Base-by-base conservation (phyloP, 2,797 vertebrate species). In the Epinephelus malabaricus region DNA sequence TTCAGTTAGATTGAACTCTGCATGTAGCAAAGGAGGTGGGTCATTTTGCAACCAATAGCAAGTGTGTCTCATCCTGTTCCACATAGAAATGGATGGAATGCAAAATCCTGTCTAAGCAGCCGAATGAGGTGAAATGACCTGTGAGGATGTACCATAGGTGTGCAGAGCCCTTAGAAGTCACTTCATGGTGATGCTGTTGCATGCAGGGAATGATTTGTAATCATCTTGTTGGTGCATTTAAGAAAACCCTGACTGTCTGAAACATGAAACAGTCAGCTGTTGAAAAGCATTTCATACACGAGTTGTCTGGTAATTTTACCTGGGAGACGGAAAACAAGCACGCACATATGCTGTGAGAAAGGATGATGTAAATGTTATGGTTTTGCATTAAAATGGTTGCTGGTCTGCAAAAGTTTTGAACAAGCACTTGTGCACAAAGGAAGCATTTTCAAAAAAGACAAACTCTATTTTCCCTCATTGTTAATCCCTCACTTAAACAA, bases 401-500 rank as follows among this genome's bases (percentile, higher is more conserved):
- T 43, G 17, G 19, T 51, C n/a, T 34, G 23, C 66, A 54, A 3
- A 38, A 55, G 19, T 59, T 62, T 30, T 23, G 40, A 56, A 46
- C 59, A 30, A 68, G 30, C 6, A 19, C 30, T 61, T 53, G 38
- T 21, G 14, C 19, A 55, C 8, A 67, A 66, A 75, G 30, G 13
- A 53, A 58, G 6, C 17, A n/a, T 46, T 69, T 54, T 67, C 5
- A 17, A 30, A 73, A 51, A 59, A 13, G 30, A 49, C 13, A 45
- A 47, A 12, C 40, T 21, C 15, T 30, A 5, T 51, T 63, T 60
- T 63, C 62, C 55, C 51, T 73, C 46, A 59, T 74, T 67, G 68
- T 75, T 74, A 64, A 65, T 53, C 69, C 14, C 18, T 60, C 10
- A 23, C 40, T 53, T 40, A 23, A 47, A n/a, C 30, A 17, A 12